Evolutionary conservation across 2,113 vertebrate genomes (phyloP).

Genomic region (Bubo blakistoni): DNA sequence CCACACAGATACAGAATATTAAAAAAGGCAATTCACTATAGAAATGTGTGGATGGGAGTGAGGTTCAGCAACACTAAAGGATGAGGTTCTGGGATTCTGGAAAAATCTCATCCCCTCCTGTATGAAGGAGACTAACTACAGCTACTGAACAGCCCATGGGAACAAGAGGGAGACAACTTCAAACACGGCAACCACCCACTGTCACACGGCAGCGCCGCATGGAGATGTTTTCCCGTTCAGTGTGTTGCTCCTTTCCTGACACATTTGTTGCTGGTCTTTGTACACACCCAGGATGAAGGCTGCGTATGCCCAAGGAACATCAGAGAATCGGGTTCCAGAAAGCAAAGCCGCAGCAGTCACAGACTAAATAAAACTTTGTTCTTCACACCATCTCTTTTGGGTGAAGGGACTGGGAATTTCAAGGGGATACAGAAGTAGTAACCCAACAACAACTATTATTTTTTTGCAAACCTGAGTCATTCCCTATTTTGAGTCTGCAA

Average conservation of each 20-base stretch:
- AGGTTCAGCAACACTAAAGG: background rate
- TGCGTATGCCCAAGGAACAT: background rate
- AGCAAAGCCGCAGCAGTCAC: background rate
- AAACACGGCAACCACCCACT: accelerated
- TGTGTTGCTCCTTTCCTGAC: background rate
- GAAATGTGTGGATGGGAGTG: background rate
- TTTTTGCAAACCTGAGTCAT: background rate
- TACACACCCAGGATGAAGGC: background rate
- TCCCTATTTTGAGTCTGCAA: background rate
- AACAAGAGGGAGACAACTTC: background rate
- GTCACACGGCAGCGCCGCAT: background rate
- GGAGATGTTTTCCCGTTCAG: background rate
- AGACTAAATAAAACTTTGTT: background rate
- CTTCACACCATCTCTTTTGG: background rate
- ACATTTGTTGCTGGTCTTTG: background rate
- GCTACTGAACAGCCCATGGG: background rate
- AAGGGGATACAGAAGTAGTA: background rate
- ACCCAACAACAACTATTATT: background rate
- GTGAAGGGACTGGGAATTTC: background rate
- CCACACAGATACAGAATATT: background rate
- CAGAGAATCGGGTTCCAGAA: background rate
- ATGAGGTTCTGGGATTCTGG: background rate
- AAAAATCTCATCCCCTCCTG: background rate
- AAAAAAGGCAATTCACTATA: background rate
- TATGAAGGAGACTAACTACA: background rate